phyloP scores from a whole-genome alignment of 2,113 vertebrate species.

The Xiphophorus hellerii region DNA sequence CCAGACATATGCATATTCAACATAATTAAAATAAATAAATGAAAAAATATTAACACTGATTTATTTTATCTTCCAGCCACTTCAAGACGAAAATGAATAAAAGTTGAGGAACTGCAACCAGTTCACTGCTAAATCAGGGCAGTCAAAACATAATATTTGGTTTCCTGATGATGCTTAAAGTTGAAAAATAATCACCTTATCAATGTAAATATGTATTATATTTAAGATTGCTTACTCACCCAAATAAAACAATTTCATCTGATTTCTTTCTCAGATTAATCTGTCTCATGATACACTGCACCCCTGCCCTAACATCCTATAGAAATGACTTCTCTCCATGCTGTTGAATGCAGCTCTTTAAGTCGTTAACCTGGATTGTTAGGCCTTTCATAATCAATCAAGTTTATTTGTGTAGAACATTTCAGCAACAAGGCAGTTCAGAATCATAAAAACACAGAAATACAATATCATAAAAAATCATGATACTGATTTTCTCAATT shows the following conservation, averaged over 20 bases:
- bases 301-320: too few relatives aligned
- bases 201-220: slow-evolving; percentile 54
- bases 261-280: background rate
- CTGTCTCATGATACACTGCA: background rate
- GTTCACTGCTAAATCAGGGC: background rate
- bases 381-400: too few relatives aligned
- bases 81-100: slow-evolving; percentile 71
- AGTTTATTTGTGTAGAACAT: too few relatives aligned
- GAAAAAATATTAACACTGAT: background rate
- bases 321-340: too few relatives aligned
- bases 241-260: slow-evolving; percentile 9
- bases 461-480: too few relatives aligned
- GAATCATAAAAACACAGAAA: too few relatives aligned
- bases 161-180: slow-evolving; percentile 17
- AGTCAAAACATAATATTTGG: background rate
- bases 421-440: too few relatives aligned
- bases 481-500: too few relatives aligned
- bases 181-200: background rate
- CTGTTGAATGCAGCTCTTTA: too few relatives aligned
- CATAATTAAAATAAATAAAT: too few relatives aligned
- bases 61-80: slow-evolving; percentile 65
- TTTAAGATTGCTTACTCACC: slow-evolving; percentile 25
- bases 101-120: slow-evolving; percentile 1
- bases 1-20: too few relatives aligned
- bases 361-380: too few relatives aligned